Base-by-base conservation (phyloP, 2,113 vertebrate genomes). In the Mobula hypostoma region DNA sequence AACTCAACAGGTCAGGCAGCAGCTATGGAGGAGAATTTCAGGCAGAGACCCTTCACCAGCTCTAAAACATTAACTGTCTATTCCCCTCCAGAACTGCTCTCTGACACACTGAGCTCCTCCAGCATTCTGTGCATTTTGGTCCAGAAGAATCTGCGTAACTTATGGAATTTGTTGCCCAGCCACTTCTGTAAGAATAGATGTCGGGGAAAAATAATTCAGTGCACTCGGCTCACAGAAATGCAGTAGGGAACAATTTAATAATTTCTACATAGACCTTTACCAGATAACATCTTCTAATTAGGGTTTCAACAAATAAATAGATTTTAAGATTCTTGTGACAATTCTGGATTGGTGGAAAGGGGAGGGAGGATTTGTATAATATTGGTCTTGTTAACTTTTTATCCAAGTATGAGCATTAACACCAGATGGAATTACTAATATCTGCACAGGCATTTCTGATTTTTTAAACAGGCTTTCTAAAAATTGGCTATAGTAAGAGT, bases 351-450 rank as follows among this genome's bases (percentile, higher is more conserved):
- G 63, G 32, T 19, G 61, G 29, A 90, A 90, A 5, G n/a, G 58
- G 40, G 80, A 83, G 80, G 61, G 27, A 88, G 83, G 83, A 88
- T 87, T 87, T 87, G 83, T 29, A 36, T 15, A 36, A 36, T 79
- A 17, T 32, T 5, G 66, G 61, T 15, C 29, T 90, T 88, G 61
- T 66, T 88, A 88, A 66, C 29, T 32, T 88, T 32, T n/a, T 14
- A 66, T 88, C 61, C 32, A 32, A 90, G 61, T 90, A 29, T 90
- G 12, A 90, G 15, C 29, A 90, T 32, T 66, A 79, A 79, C n/a
- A 56, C 83, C 85, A 90, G 85, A 61, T 90, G 85, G 56, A 90
- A 90, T 68, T 66, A 63, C n/a, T 90, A 14, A 90, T 68, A 32
- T 32, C n/a, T 17, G 85, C 27, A 56, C 8, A 58, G 48, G 83